phyloP scores from a whole-genome alignment of 2,113 vertebrate species.

The Rostratula benghalensis region DNA sequence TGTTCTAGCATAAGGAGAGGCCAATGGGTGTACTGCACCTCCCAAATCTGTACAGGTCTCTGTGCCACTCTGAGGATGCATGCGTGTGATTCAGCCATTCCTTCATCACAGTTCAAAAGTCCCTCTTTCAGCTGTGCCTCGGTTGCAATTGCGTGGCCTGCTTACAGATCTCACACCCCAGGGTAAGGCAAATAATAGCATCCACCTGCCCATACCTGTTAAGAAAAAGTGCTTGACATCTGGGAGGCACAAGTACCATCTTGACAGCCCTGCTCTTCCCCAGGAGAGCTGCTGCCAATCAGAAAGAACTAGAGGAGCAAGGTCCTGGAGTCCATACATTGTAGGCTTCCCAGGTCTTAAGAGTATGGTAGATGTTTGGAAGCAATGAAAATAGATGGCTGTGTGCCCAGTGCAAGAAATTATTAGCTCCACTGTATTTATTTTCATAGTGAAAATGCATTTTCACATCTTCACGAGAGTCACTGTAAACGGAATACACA shows the following conservation, averaged over 20 bases:
- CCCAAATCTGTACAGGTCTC: rapidly evolving
- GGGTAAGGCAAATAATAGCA: not conserved
- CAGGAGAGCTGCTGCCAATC: not conserved
- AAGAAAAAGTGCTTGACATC: not conserved
- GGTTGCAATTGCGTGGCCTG: not conserved
- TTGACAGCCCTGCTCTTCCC: not conserved
- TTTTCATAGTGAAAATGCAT: constrained; percentile 23
- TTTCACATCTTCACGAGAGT: constrained; percentile 5
- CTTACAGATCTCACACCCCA: rapidly evolving
- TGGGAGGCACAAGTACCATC: not conserved
- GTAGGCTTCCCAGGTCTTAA: not conserved
- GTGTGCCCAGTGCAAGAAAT: not conserved
- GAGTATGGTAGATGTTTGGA: not conserved
- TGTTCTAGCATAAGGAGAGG: not conserved
- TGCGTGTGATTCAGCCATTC: not conserved
- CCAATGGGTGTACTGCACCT: not conserved
- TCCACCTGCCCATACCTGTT: not conserved
- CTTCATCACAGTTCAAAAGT: not conserved
- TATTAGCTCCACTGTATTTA: constrained; percentile 2
- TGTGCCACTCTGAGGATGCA: not conserved
- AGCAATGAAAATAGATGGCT: not conserved
- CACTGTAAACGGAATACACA: not conserved
- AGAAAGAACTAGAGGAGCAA: not conserved
- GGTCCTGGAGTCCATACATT: not conserved
- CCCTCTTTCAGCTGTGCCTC: not conserved